Base-by-base conservation (phyloP, 2,888 invertebrate species). In the Melanostoma mellinum region DNA sequence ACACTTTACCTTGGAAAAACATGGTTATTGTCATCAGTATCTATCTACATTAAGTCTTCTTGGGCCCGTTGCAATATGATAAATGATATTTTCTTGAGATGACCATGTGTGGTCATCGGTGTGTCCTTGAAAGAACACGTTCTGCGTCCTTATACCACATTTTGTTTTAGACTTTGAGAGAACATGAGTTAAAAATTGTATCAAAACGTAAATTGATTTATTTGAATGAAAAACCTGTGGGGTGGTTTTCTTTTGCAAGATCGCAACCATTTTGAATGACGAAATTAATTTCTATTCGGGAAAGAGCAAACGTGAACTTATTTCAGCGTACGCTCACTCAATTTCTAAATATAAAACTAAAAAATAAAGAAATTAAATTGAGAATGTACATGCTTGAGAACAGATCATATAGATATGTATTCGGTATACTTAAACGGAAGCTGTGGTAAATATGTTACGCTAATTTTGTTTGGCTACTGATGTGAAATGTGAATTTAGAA, bases 271-370 rank as follows among this genome's bases (percentile, higher is more conserved):
- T 56, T 42, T 30, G n/a, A 35, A 56, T 68, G 74, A 74, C 46
- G 71, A 71, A 50, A 60, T 75, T 60, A 32, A 10, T 32, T 9
- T 9, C 2, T 3, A 1, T 6, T 50, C 38, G 8, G 42, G 58
- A 68, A 63, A 61, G n/a, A 65, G 32, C 32, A 35, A 50, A 30
- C 10, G 8, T 33, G 56, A 61, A 55, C 60, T 78, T 69, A 68
- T 74, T 74, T 78, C 44, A 46, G 44, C 36, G 6, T 48, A 74
- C 74, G 53, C 82, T 79, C 73, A 78, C 78, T 63, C 82, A 69
- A 42, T 74, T 69, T 78, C 82, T 78, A 84, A 84, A 79, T 69
- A 73, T 82, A 82, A 48, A 42, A 5, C 40, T n/a, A n/a, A n/a
- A n/a, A n/a, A n/a, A n/a, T n/a, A n/a, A 50, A 61, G 0, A 33